A percentile compares a stretch with the other conserved stretches of the same genome.
Evolutionary conservation across 1,140 invertebrate species (phyloP).

Genomic region (Ruditapes philippinarum): DNA sequence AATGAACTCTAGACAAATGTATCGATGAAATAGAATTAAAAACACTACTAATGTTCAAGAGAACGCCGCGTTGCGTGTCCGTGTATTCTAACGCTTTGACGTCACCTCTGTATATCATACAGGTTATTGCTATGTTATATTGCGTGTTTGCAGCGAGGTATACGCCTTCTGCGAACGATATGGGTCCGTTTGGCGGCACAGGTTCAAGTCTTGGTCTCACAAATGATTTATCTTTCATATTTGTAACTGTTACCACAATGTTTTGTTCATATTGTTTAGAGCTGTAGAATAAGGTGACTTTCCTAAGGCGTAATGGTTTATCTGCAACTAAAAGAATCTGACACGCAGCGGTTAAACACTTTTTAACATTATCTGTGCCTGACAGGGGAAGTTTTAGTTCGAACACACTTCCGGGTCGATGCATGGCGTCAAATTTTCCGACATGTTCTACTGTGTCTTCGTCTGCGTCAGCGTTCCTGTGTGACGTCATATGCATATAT

Average conservation of each 20-base stretch:
- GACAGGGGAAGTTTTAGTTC: constrained; percentile 63
- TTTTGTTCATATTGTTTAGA: constrained; percentile 53
- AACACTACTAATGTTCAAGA: constrained; percentile 57
- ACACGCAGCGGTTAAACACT: constrained; percentile 55
- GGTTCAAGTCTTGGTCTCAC: constrained; percentile 36
- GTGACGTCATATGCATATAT: constrained; percentile 57
- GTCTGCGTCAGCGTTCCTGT: constrained; percentile 24
- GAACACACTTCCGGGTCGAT: constrained; percentile 66
- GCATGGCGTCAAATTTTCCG: constrained; percentile 60
- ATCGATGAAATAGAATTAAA: constrained; percentile 58
- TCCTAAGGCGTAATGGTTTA: constrained; percentile 55
- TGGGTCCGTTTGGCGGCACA: constrained; percentile 35
- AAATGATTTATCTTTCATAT: constrained; percentile 63
- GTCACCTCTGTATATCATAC: constrained; percentile 62
- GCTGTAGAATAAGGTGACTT: constrained; percentile 55
- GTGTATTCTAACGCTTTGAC: constrained; percentile 59
- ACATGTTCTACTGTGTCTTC: constrained; percentile 56
- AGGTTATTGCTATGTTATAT: constrained; percentile 49
- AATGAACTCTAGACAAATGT: constrained; percentile 58
- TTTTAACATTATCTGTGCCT: constrained; percentile 41
- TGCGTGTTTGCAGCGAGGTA: constrained; percentile 56
- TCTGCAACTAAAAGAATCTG: constrained; percentile 60
- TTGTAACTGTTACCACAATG: constrained; percentile 40
- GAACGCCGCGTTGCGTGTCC: constrained; percentile 48
- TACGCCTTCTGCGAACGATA: constrained; percentile 46